These are phyloP conservation scores for Tapirus terrestris DNA, from an alignment of 2,113 vertebrate genomes.

Conservation along the genomic window DNA sequence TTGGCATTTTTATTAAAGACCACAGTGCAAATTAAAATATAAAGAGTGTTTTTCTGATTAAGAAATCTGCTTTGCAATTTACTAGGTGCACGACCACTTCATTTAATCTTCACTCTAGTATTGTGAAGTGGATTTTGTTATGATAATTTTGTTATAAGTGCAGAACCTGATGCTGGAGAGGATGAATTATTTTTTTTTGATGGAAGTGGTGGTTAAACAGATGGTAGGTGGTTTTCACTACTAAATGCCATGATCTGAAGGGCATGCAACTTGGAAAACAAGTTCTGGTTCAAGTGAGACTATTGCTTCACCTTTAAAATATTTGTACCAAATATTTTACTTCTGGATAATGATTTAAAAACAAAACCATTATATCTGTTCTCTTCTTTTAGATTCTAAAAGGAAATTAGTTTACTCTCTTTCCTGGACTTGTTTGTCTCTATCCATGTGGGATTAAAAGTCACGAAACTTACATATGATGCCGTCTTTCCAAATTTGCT, in stretches of 20 bases:
- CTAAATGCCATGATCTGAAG: not conserved
- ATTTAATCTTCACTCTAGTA: not conserved
- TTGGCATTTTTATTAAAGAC: slow-evolving; percentile 13
- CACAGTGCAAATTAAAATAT: not conserved
- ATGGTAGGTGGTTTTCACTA: not conserved
- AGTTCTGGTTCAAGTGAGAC: not conserved
- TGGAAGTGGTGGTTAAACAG: not conserved
- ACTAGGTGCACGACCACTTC: not conserved
- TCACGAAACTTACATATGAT: slow-evolving; percentile 4
- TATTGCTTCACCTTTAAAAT: slow-evolving; percentile 27
- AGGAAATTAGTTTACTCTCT: slow-evolving; percentile 5
- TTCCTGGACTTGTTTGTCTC: not conserved
- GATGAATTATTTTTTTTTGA: not conserved
- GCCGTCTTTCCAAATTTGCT: slow-evolving; percentile 26
- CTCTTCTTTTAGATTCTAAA: not conserved
- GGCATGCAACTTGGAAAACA: not conserved
- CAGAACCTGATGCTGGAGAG: not conserved
- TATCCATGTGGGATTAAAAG: not conserved
- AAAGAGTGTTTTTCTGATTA: not conserved
- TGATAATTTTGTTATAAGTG: not conserved
- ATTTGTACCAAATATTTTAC: not conserved
- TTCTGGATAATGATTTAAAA: not conserved
- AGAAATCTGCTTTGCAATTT: not conserved
- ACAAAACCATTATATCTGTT: not conserved
- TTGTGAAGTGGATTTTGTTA: not conserved